phyloP scores from a whole-genome alignment of 2,113 vertebrate genomes.

The Epinephelus cyanopodus region DNA sequence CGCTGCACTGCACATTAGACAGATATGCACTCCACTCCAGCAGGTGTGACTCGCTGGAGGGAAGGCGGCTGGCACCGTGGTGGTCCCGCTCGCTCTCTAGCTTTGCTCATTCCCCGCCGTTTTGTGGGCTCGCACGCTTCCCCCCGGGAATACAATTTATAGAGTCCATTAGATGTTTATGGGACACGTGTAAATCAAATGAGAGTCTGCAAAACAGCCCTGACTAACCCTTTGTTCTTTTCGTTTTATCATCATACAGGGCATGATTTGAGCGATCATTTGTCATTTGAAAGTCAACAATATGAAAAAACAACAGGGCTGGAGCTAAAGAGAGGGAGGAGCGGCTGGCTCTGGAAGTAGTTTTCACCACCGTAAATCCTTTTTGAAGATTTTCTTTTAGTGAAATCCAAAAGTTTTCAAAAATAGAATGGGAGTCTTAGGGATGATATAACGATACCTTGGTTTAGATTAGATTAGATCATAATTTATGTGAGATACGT shows the following conservation, averaged over 20 bases:
- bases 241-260: slow-evolving; percentile 28
- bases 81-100: slow-evolving; percentile 36
- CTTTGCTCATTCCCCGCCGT: slow-evolving; percentile 59
- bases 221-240: slow-evolving; percentile 65
- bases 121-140: slow-evolving; percentile 25
- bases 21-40: slow-evolving; percentile 47
- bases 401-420: neutral
- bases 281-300: slow-evolving; percentile 46
- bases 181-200: slow-evolving; percentile 73
- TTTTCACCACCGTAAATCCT: neutral
- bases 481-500: neutral
- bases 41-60: slow-evolving; percentile 67
- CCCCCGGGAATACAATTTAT: slow-evolving; percentile 63
- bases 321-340: neutral
- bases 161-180: slow-evolving; percentile 74
- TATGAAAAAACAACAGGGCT: neutral
- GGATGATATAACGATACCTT: neutral
- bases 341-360: neutral
- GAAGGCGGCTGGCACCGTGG: slow-evolving; percentile 46
- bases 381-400: neutral
- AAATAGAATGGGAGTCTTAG: neutral
- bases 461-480: neutral
- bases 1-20: slow-evolving; percentile 16
- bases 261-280: neutral
- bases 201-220: slow-evolving; percentile 49